phyloP scores from a whole-genome alignment of 2,797 vertebrate species.

The Myripristis murdjan region DNA sequence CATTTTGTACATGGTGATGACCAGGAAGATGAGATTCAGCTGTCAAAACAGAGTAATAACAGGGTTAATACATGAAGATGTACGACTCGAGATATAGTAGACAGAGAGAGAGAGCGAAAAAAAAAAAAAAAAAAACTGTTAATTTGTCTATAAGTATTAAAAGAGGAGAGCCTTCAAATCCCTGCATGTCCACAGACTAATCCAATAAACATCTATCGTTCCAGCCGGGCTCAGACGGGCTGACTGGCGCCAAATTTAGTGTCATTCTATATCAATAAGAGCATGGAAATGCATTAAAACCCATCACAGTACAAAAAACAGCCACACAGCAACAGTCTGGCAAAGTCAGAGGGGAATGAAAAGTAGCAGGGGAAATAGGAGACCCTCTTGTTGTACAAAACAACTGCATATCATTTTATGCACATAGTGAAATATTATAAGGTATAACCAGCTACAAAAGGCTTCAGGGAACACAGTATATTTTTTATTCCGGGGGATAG shows the following conservation, averaged over 20 bases:
- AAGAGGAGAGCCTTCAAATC: conserved; percentile 78
- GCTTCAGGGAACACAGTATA: conserved; percentile 67
- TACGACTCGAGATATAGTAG: conserved; percentile 62
- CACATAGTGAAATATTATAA: conserved; percentile 80
- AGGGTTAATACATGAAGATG: conserved; percentile 75
- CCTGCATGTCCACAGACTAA: conserved; percentile 83
- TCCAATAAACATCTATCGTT: conserved; percentile 86
- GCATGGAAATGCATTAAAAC: conserved; percentile 87
- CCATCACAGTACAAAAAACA: conserved; percentile 71
- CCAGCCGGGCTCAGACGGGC: conserved; percentile 79
- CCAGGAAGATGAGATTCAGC: conserved; percentile 99
- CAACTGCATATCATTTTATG: conserved; percentile 79
- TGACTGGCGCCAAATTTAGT: conserved; percentile 87
- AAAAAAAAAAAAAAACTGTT: conserved; percentile 79
- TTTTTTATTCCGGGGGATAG: conserved; percentile 65
- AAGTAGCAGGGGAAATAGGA: conserved; percentile 78
- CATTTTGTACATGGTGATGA: conserved; percentile 99
- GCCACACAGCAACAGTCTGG: conserved; percentile 63
- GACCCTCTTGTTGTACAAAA: conserved; percentile 77
- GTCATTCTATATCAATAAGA: conserved; percentile 89
- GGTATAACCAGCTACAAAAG: conserved; percentile 70
- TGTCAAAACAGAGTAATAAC: conserved; percentile 89
- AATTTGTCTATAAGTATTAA: conserved; percentile 81
- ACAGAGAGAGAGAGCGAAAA: conserved; percentile 36
- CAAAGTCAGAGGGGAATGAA: conserved; percentile 68